Percentiles rank a stretch among this genome's conserved stretches.
Evolutionary conservation across 2,797 vertebrate species (phyloP).

Genomic region (Paedocypris micromegethes): DNA sequence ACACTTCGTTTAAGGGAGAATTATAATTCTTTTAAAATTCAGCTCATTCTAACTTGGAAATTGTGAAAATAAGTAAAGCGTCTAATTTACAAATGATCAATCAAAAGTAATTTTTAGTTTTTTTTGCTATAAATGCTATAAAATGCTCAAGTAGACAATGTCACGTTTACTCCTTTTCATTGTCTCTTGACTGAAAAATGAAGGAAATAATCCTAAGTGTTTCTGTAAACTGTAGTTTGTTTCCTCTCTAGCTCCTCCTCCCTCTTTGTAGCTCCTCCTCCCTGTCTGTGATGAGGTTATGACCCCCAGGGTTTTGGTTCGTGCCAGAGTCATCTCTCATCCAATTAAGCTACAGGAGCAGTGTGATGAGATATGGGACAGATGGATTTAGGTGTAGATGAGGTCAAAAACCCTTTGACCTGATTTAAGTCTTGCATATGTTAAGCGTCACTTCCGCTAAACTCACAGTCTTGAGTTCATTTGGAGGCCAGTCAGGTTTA

Average conservation of each 20-base stretch:
- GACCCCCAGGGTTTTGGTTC: slow-evolving; percentile 27
- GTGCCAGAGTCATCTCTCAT: slow-evolving; percentile 31
- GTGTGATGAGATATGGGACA: slow-evolving; percentile 36
- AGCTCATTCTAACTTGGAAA: no score
- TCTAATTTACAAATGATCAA: no score
- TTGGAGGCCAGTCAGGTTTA: slow-evolving; percentile 16
- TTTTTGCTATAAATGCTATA: no score
- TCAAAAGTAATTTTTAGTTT: no score
- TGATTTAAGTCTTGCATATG: slow-evolving; percentile 22
- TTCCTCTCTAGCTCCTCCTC: slow-evolving; percentile 2
- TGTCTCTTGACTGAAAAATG: no score
- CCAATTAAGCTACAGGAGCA: slow-evolving; percentile 23
- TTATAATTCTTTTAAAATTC: no score
- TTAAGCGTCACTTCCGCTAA: slow-evolving; percentile 4
- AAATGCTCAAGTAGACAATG: no score
- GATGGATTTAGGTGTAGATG: slow-evolving; percentile 31
- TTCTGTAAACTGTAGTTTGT: slow-evolving; percentile 2
- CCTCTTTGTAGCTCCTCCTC: slow-evolving; percentile 10
- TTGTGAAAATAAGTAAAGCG: no score
- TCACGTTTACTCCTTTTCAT: no score
- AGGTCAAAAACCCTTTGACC: slow-evolving; percentile 41
- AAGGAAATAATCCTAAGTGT: no score
- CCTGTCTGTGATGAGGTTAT: slow-evolving; percentile 16
- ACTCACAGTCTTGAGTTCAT: slow-evolving; percentile 28
- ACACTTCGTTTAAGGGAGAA: no score